Evolutionary conservation across 2,797 vertebrate species (phyloP).

Genomic region (Paratrypauchen microcephalus): DNA sequence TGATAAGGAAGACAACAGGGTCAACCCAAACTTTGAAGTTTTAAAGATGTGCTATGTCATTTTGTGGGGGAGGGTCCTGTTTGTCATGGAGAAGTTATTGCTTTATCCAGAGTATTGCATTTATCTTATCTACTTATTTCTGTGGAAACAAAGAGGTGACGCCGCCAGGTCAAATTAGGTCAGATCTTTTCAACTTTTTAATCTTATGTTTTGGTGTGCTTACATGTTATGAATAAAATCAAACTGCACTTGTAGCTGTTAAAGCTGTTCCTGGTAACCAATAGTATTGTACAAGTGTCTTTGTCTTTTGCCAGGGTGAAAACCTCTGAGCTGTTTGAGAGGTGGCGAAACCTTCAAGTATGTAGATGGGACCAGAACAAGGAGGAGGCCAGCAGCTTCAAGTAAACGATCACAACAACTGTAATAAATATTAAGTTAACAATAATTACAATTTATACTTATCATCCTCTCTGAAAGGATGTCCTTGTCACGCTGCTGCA

Average conservation of each 20-base stretch:
- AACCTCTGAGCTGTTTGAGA: constrained; percentile 94
- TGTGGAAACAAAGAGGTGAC: too few species aligned
- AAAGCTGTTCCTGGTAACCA: background rate
- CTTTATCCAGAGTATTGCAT: too few species aligned
- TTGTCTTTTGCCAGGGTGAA: constrained; percentile 85
- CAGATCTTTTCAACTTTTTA: background rate
- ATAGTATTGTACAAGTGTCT: constrained; percentile 15
- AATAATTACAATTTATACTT: constrained; percentile 2
- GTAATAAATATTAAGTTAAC: background rate
- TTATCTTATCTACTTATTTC: too few species aligned
- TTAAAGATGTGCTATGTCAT: too few species aligned
- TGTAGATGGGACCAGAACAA: constrained; percentile 94
- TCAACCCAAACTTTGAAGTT: background rate
- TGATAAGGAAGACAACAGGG: background rate
- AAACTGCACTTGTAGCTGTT: background rate
- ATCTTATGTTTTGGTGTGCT: background rate
- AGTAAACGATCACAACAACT: constrained; percentile 72
- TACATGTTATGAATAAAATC: background rate
- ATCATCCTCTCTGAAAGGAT: constrained; percentile 66
- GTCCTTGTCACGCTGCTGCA: constrained; percentile 92
- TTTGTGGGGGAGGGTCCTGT: too few species aligned
- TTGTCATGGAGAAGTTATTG: too few species aligned
- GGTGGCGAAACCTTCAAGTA: constrained; percentile 93
- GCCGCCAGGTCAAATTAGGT: too few species aligned
- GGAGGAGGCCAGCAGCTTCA: constrained; percentile 89